Evolutionary conservation across 1,140 invertebrate genomes (phyloP).

Genomic region (Micrasema longulum): DNA sequence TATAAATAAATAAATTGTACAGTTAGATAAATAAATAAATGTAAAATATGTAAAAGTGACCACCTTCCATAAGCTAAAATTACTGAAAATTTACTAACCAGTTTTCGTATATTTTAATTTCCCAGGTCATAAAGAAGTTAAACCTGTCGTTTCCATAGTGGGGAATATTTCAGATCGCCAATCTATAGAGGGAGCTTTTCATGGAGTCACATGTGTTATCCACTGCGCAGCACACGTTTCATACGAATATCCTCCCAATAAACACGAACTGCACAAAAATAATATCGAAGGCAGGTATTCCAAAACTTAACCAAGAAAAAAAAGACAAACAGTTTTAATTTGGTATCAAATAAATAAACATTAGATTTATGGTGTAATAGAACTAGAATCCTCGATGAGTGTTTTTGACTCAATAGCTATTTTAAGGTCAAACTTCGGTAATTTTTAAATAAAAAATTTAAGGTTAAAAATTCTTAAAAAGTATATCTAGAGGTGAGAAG

Average conservation of each 20-base stretch:
- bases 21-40: too few relatives aligned
- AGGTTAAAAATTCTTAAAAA: too few relatives aligned
- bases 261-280: constrained; percentile 67
- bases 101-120: constrained; percentile 21
- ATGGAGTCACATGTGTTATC: constrained; percentile 71
- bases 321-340: too few relatives aligned
- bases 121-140: constrained; percentile 59
- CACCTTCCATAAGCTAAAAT: not conserved
- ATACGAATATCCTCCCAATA: constrained; percentile 71
- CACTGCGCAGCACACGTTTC: constrained; percentile 75
- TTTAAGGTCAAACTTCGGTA: too few relatives aligned
- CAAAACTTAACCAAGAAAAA: too few relatives aligned
- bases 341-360: too few relatives aligned
- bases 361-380: too few relatives aligned
- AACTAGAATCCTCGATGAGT: too few relatives aligned
- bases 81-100: not conserved
- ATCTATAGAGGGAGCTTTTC: constrained; percentile 63
- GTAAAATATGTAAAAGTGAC: not conserved
- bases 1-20: too few relatives aligned
- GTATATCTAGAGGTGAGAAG: too few relatives aligned
- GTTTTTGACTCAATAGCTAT: too few relatives aligned
- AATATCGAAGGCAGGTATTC: constrained; percentile 73
- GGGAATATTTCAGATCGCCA: constrained; percentile 67
- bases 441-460: too few relatives aligned
- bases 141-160: constrained; percentile 62